These are phyloP conservation scores for Carduelis carduelis DNA, from an alignment of 2,797 vertebrate genomes.

Conservation along the genomic window DNA sequence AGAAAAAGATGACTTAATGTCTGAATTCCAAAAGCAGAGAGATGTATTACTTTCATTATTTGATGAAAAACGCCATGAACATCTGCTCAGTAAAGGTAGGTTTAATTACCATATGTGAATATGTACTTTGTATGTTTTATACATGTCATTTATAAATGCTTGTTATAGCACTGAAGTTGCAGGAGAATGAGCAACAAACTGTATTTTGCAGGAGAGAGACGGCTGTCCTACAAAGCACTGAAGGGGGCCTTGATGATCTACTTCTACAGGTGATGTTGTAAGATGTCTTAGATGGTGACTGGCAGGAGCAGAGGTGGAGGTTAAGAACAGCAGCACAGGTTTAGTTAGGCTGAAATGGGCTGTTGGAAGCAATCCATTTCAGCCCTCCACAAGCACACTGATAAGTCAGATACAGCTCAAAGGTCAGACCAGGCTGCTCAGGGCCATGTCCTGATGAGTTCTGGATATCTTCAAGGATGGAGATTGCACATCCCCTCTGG, in stretches of 20 bases:
- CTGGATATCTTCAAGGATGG: background rate
- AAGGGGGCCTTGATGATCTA: slow-evolving; percentile 97
- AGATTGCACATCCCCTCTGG: background rate
- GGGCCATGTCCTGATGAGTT: background rate
- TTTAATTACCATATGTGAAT: background rate
- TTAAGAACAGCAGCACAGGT: background rate
- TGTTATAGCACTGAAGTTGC: background rate
- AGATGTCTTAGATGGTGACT: background rate
- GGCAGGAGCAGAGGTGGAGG: background rate
- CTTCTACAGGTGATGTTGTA: slow-evolving; percentile 88
- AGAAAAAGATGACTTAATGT: slow-evolving; percentile 85
- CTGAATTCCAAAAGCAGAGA: slow-evolving; percentile 84
- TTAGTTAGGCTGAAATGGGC: background rate
- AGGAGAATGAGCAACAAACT: background rate
- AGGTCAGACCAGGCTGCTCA: background rate
- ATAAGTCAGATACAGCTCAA: background rate
- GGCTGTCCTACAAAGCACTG: slow-evolving; percentile 91
- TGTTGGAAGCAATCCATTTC: background rate
- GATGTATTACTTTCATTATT: slow-evolving; percentile 88
- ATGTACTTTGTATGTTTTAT: background rate
- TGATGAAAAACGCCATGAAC: slow-evolving; percentile 91
- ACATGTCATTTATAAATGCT: background rate
- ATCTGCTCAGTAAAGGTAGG: slow-evolving; percentile 92
- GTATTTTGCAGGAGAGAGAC: slow-evolving; percentile 84
- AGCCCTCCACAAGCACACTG: background rate